Evolutionary conservation across 2,113 vertebrate genomes (phyloP), one percentile per base, ranked within the genome.

Genomic region (Peromyscus maniculatus): DNA sequence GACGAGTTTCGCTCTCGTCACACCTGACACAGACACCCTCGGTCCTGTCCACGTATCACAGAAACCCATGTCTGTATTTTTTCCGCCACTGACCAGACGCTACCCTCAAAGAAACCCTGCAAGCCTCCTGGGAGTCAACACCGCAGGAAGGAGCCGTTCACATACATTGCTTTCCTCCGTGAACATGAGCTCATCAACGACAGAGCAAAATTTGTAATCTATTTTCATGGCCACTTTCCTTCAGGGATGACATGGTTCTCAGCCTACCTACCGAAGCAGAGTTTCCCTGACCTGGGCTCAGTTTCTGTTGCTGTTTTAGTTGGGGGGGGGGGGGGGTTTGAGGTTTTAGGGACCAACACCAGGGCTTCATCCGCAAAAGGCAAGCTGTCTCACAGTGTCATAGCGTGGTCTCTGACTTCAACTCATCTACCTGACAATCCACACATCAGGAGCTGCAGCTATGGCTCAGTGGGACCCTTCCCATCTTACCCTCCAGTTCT

Each of bases 401-500:
- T 31, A 15, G 19, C 89, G 71, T 21, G 1, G 79, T 28, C 39
- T 11, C 90, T 28, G 22, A 59, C 15, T 31, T 28, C 10, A 17
- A 22, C 31, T 22, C n/a, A 5, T 57, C 39, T 43, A 8, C 31
- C 16, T 39, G 77, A 66, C 16, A 75, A 57, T 5, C 86, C 24
- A 72, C 13, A 62, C 7, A 55, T 13, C 52, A 28, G 79, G 31
- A 33, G 39, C 15, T 17, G 2, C 0, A 2, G 39, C 57, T 15
- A 36, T 2, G 11, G 46, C 39, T 39, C 1, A 1, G 0, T 12
- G 16, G 31, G 19, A 49, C 36, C 22, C 49, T 71, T 3, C 26
- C 0, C 12, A 31, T 1, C 24, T 21, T 21, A 6, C 62, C 55
- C 66, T 79, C 39, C 13, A 1, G 16, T 11, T 31, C 17, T 12